Conservation (phyloP, 2,113 vertebrate genomes). For the Ptychochromis oligacanthus region DNA sequence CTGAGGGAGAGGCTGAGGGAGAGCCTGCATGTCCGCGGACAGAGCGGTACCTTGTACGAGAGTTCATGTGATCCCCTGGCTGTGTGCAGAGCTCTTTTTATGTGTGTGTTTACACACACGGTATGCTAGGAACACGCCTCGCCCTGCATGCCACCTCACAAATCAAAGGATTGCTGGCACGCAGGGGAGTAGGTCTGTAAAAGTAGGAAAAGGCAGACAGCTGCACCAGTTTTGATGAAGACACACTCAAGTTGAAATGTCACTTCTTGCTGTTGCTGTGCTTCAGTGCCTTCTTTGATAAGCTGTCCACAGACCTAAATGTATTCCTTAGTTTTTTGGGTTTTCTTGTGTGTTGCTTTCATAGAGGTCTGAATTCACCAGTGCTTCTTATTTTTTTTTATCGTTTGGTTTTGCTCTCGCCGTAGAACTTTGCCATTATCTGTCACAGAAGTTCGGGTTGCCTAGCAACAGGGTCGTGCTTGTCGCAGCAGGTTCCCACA, state of each 20-base stretch:
- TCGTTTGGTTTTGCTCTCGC: conserved; percentile 7
- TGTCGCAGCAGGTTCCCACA: conserved; percentile 56
- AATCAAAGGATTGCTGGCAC: conserved; percentile 60
- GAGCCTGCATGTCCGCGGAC: conserved; percentile 46
- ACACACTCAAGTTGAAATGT: conserved; percentile 36
- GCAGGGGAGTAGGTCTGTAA: conserved; percentile 34
- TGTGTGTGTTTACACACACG: conserved; percentile 66
- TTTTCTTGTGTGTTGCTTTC: not conserved
- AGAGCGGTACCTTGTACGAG: conserved; percentile 61
- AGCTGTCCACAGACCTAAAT: conserved; percentile 9
- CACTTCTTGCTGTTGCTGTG: not conserved
- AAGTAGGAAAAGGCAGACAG: conserved; percentile 22
- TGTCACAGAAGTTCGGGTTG: conserved; percentile 72
- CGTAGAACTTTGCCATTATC: conserved; percentile 51
- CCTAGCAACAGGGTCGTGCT: conserved; percentile 78
- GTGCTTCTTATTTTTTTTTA: not conserved
- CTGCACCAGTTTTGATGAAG: conserved; percentile 43
- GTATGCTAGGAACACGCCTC: conserved; percentile 52
- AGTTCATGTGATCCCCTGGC: conserved; percentile 41
- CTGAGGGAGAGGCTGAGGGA: conserved; percentile 27
- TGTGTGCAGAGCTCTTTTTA: conserved; percentile 51
- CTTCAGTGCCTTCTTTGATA: conserved; percentile 11
- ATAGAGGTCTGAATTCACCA: not conserved
- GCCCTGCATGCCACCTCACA: conserved; percentile 55
- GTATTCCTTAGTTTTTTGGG: not conserved